phyloP scores from a whole-genome alignment of 2,888 invertebrate species.

The Nephrotoma guestfalica region DNA sequence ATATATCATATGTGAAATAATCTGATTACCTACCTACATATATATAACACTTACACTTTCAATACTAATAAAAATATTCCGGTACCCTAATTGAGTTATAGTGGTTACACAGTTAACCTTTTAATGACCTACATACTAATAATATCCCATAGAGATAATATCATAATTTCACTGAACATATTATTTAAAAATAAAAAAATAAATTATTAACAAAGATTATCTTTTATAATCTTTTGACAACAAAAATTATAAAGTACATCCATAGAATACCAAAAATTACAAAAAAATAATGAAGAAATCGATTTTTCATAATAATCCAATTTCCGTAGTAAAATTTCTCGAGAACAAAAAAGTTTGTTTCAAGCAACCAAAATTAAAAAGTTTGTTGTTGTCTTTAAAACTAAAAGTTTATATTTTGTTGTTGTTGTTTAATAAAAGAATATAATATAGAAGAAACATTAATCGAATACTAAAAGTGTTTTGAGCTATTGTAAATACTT shows the following conservation, averaged over 20 bases:
- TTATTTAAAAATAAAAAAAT: background rate
- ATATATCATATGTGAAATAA: background rate
- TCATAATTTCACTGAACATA: background rate
- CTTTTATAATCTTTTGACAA: background rate
- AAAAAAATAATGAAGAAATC: background rate
- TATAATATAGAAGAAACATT: background rate
- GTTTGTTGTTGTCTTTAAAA: background rate
- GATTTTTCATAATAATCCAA: background rate
- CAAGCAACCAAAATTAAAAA: background rate
- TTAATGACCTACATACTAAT: background rate
- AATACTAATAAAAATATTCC: background rate
- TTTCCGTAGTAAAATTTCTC: background rate
- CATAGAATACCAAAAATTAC: background rate
- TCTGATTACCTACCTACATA: background rate
- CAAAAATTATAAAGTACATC: background rate
- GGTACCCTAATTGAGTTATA: too few species aligned
- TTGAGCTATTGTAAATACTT: background rate
- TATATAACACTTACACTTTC: background rate
- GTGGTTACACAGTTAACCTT: background rate
- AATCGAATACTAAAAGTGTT: background rate
- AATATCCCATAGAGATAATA: background rate
- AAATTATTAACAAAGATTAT: background rate
- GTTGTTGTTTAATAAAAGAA: background rate
- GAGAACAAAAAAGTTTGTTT: background rate
- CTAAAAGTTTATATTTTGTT: background rate